Evolutionary conservation across 2,797 vertebrate genomes (phyloP).

Genomic region (Manis javanica): DNA sequence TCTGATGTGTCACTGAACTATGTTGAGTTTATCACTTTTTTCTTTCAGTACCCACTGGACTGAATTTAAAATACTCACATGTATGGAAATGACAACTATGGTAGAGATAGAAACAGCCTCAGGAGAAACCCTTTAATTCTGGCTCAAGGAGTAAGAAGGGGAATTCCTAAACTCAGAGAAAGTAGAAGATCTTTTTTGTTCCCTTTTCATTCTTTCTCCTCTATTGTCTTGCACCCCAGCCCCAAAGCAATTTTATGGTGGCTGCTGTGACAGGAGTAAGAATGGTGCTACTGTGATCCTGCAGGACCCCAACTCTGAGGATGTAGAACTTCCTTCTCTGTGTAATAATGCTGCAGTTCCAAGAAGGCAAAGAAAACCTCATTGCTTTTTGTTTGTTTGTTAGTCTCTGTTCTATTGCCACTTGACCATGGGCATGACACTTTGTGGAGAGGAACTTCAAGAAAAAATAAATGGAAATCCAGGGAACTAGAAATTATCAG

Average conservation of each 20-base stretch:
- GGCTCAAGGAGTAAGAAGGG: neutral
- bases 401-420: neutral
- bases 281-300: neutral
- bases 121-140: neutral
- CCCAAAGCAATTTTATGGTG: neutral
- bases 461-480: neutral
- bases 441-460: neutral
- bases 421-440: neutral
- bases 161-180: neutral
- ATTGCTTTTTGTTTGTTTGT: neutral
- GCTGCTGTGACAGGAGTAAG: neutral
- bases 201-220: neutral
- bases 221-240: neutral
- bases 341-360: neutral
- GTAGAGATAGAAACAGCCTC: neutral
- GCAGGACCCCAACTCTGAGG: neutral
- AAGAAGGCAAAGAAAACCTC: neutral
- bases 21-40: neutral
- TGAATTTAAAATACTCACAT: neutral
- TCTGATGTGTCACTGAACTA: neutral
- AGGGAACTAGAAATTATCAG: neutral
- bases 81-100: neutral
- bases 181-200: neutral
- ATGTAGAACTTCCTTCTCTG: neutral
- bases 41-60: neutral